Evolutionary conservation across 2,888 invertebrate genomes (phyloP).

Genomic region (Synanthedon formicaeformis): DNA sequence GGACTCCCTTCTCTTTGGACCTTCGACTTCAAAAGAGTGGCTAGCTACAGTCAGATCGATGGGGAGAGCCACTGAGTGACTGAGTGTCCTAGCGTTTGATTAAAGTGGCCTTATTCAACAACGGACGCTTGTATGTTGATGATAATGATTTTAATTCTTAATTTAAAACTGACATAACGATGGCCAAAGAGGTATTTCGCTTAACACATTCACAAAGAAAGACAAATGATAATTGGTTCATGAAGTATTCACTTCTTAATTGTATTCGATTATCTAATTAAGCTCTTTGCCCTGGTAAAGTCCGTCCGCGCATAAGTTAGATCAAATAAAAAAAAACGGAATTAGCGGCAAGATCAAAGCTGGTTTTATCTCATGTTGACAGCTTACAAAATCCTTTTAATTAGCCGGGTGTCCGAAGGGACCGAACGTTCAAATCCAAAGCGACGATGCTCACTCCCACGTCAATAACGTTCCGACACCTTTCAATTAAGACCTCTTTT

Average conservation of each 20-base stretch:
- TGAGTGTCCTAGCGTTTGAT: too few species aligned
- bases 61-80: too few species aligned
- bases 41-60: too few species aligned
- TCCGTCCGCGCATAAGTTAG: not conserved
- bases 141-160: too few species aligned
- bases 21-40: too few species aligned
- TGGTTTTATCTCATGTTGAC: conserved; percentile 56
- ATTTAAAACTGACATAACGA: too few species aligned
- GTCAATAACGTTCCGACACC: conserved; percentile 14
- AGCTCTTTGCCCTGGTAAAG: not conserved
- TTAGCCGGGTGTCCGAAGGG: conserved; percentile 39
- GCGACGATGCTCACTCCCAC: conserved; percentile 31
- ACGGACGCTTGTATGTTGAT: too few species aligned
- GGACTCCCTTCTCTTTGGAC: too few species aligned
- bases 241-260: not conserved
- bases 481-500: conserved; percentile 11
- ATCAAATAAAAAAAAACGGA: not conserved
- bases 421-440: conserved; percentile 11
- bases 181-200: too few species aligned
- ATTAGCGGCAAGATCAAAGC: conserved; percentile 46
- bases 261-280: not conserved
- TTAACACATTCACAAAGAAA: too few species aligned
- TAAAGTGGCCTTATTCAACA: too few species aligned
- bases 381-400: conserved; percentile 70
- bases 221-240: not conserved